Evolutionary conservation across 2,113 vertebrate genomes (phyloP), one percentile per base, ranked within the genome.

Genomic region (Orientallactaga bullata): DNA sequence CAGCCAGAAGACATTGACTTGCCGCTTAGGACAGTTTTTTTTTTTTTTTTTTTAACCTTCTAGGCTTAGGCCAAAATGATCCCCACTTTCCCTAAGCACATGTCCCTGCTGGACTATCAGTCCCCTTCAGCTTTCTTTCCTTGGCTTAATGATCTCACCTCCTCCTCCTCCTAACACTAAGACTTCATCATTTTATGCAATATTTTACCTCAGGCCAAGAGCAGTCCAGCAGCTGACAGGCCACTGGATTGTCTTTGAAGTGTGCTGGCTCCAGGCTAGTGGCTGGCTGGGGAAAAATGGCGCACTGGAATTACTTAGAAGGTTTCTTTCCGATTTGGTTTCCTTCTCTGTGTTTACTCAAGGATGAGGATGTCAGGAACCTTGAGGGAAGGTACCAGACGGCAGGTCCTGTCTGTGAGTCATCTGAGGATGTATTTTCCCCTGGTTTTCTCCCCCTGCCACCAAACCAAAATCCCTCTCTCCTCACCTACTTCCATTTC

Each of bases 1-100:
- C 17, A 10, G 96, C 96, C 96, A 97, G 90, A 95, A 74, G 79
- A 95, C 94, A 94, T 96, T 91, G 95, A 93, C 94, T 93, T 17
- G 78, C 91, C 89, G 90, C 79, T 80, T 51, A 89, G 1, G 89
- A 94, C 88, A n/a, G n/a, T n/a, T n/a, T n/a, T n/a, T n/a, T n/a
- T n/a, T n/a, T n/a, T n/a, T n/a, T n/a, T n/a, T n/a, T n/a, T n/a
- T n/a, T n/a, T n/a, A n/a, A 95, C 96, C 90, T 96, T 94, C 73
- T 77, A 88, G 66, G n/a, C 63, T 85, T 61, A 47, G 76, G 93
- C 96, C 96, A 97, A 32, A 88, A 80, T 23, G 63, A 65, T 82
- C 73, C 78, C 90, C 26, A 37, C 65, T 55, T 65, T 88, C 85
- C 79, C 28, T 5, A 1, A 88, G 60, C 47, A 1, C 0, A 8